A percentile compares a stretch with the other conserved stretches of the same genome.
Conservation (phyloP, 1,140 invertebrate species). For the Lepidurus couesii region DNA sequence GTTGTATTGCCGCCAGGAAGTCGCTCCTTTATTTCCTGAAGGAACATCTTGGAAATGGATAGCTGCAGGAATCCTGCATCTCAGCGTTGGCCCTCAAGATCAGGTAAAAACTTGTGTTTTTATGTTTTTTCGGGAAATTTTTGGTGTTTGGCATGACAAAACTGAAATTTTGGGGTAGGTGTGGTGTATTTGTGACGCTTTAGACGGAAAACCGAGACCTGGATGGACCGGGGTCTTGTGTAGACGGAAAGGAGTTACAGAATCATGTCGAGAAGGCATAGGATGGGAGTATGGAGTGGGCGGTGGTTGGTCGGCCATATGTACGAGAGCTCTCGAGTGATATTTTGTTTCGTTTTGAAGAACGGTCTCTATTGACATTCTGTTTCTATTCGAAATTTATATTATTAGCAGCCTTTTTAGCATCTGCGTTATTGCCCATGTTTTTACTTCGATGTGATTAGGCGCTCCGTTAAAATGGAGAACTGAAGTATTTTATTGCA, state of each 20-base stretch:
- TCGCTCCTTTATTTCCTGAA: slow-evolving; percentile 31
- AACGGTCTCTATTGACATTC: background rate
- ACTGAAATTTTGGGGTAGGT: background rate
- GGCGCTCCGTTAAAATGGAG: too few relatives aligned
- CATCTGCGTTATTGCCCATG: background rate
- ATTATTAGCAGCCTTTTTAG: background rate
- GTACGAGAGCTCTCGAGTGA: background rate
- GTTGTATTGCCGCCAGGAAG: slow-evolving; percentile 30
- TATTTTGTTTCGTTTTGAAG: background rate
- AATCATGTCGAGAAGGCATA: slow-evolving; percentile 22
- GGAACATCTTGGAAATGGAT: slow-evolving; percentile 33
- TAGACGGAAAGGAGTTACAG: slow-evolving; percentile 23
- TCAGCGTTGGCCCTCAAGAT: slow-evolving; percentile 29
- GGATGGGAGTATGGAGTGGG: slow-evolving; percentile 29
- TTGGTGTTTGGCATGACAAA: background rate
- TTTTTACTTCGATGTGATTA: too few relatives aligned
- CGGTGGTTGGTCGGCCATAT: background rate
- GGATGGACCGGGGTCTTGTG: background rate
- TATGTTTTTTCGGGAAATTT: background rate
- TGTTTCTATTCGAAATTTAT: background rate
- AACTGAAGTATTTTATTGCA: too few relatives aligned
- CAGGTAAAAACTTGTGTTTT: slow-evolving; percentile 21
- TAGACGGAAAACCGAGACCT: slow-evolving; percentile 3
- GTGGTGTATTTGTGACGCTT: slow-evolving; percentile 26
- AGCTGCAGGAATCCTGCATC: slow-evolving; percentile 25